Evolutionary conservation across 2,113 vertebrate genomes (phyloP), one percentile per base, ranked within the genome.

Genomic region (Mesocricetus auratus): DNA sequence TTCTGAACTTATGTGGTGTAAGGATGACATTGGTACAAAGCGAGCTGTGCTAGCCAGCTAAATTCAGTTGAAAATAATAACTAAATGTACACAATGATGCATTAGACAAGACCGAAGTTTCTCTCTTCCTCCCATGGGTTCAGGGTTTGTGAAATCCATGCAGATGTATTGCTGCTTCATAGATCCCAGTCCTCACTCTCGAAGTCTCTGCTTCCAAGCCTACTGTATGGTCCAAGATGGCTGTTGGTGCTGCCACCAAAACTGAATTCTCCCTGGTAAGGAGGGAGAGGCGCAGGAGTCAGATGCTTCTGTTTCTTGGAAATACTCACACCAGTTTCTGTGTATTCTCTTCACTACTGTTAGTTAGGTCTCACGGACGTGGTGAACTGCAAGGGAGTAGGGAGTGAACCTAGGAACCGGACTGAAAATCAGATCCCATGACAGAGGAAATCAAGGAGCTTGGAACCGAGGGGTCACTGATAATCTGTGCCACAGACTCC

Each of bases 1-100:
- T 45, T 83, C 2, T 91, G 19, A 56, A 33, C 69, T 58, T 88
- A 56, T 83, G 93, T 96, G 36, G 22, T 64, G n/a, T 93, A 91
- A 95, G 47, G 12, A 86, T 78, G 71, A 77, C 29, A 33, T 33
- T 7, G 86, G 17, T 26, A 68, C 58, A 82, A 87, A 53, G 22
- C 13, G 39, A 87, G 69, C 29, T 83, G 3, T 74, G 11, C n/a
- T 93, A 68, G 42, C 74, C 87, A 58, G 78, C n/a, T 47, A 53
- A 45, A 22, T 56, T 87, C 12, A 33, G 33, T 58, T 83, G 22
- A 79, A 74, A 93, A 71, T 75, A 91, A 79, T 81, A 94, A 81
- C 47, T 31, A 77, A 12, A 58, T 71, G 19, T 89, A 64, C 36
- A 66, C 33, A 39, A 66, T 29, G 79, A 56, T 11, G 13, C 56